phyloP scores from a whole-genome alignment of 2,888 invertebrate species.

The Smittia sp. region DNA sequence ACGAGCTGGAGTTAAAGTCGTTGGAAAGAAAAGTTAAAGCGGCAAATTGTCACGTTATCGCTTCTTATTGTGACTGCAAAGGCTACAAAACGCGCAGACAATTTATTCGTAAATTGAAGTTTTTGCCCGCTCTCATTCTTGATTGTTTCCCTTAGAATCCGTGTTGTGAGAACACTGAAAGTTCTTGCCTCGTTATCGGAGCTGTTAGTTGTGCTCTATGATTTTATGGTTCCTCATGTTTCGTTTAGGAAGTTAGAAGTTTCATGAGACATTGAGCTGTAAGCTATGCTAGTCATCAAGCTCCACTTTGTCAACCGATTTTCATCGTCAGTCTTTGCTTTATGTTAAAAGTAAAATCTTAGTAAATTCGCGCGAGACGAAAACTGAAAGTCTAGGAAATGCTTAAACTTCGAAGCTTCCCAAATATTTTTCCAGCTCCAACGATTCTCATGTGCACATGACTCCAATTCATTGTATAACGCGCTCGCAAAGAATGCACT shows the following conservation, averaged over 20 bases:
- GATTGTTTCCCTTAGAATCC: neutral
- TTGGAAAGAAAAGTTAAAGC: neutral
- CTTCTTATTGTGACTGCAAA: neutral
- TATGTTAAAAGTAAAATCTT: too few species aligned
- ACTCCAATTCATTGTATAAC: neutral
- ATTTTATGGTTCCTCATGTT: neutral
- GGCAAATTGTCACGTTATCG: neutral
- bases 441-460: neutral
- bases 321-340: too few species aligned
- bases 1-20: neutral
- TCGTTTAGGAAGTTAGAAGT: too few species aligned
- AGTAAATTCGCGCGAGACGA: too few species aligned
- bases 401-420: too few species aligned
- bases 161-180: neutral
- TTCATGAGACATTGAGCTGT: too few species aligned
- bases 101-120: neutral
- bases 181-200: neutral
- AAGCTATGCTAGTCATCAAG: too few species aligned
- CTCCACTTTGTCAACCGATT: too few species aligned
- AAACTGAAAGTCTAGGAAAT: too few species aligned
- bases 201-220: neutral
- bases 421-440: neutral
- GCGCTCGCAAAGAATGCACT: conserved; percentile 29
- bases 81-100: neutral
- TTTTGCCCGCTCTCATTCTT: conserved; percentile 18